Evolutionary conservation across 2,888 invertebrate species (phyloP).

Genomic region (Lasius platythorax): DNA sequence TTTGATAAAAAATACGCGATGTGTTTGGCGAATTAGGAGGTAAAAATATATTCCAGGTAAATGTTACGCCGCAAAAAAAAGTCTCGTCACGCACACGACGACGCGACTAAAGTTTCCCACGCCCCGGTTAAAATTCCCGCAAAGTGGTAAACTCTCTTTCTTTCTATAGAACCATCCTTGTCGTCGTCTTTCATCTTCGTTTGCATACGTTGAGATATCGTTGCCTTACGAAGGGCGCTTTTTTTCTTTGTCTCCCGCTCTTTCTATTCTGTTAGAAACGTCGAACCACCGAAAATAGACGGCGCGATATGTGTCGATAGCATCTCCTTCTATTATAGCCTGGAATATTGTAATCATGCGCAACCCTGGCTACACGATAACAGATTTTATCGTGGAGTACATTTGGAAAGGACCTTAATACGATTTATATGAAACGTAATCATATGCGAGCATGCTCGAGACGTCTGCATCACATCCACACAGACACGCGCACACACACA

Average conservation of each 20-base stretch:
- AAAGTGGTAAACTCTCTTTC: not conserved
- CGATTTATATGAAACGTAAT: not conserved
- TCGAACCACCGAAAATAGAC: constrained; percentile 35
- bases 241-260: not conserved
- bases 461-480: not conserved
- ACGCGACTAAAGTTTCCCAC: not conserved
- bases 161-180: not conserved
- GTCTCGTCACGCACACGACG: constrained; percentile 27
- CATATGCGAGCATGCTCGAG: constrained; percentile 9
- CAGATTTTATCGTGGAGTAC: constrained; percentile 19
- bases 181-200: constrained; percentile 7
- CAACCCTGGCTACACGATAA: constrained; percentile 27
- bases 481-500: not conserved
- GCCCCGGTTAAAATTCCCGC: not conserved
- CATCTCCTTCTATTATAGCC: constrained; percentile 43
- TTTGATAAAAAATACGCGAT: not conserved
- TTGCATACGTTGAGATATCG: constrained; percentile 8
- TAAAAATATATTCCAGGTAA: constrained; percentile 25
- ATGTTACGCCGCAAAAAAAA: not conserved
- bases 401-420: constrained; percentile 22
- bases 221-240: not conserved
- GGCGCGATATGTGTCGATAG: constrained; percentile 27
- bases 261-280: not conserved
- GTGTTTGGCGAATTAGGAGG: not conserved
- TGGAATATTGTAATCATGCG: constrained; percentile 47